phyloP scores from a whole-genome alignment of 2,797 vertebrate genomes.

The Hirundo rustica region DNA sequence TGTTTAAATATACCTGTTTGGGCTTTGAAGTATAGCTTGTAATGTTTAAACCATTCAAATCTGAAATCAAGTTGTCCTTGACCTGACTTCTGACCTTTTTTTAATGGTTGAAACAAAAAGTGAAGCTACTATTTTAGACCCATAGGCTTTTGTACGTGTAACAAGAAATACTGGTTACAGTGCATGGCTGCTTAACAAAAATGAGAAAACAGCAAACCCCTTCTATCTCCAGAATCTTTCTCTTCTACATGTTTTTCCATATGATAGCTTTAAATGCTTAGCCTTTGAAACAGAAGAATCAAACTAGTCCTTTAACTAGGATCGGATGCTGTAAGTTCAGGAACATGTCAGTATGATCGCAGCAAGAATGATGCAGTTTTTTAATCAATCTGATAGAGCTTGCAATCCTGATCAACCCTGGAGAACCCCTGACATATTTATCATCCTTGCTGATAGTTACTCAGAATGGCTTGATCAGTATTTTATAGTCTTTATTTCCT shows the following conservation, averaged over 20 bases:
- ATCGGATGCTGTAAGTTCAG: background rate
- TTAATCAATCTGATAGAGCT: background rate
- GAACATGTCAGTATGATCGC: background rate
- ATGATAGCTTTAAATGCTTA: conserved; percentile 15
- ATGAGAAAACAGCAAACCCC: background rate
- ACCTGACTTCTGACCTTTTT: conserved; percentile 49
- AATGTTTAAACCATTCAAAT: conserved; percentile 64
- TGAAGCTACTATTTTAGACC: background rate
- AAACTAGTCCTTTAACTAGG: background rate
- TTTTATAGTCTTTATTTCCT: background rate
- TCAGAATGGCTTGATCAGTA: background rate
- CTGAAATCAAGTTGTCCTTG: conserved; percentile 63
- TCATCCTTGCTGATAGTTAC: background rate
- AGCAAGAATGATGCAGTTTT: background rate
- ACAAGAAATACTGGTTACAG: conserved; percentile 14
- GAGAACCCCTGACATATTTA: background rate
- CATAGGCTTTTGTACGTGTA: background rate
- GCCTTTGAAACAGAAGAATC: background rate
- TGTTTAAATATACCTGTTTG: conserved; percentile 55
- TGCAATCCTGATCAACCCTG: background rate
- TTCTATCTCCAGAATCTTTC: background rate
- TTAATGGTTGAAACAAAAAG: conserved; percentile 2
- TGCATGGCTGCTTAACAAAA: background rate
- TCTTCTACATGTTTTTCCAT: background rate
- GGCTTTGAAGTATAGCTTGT: conserved; percentile 66